Evolutionary conservation across 2,797 vertebrate genomes (phyloP).

Genomic region (Oophaga sylvatica): DNA sequence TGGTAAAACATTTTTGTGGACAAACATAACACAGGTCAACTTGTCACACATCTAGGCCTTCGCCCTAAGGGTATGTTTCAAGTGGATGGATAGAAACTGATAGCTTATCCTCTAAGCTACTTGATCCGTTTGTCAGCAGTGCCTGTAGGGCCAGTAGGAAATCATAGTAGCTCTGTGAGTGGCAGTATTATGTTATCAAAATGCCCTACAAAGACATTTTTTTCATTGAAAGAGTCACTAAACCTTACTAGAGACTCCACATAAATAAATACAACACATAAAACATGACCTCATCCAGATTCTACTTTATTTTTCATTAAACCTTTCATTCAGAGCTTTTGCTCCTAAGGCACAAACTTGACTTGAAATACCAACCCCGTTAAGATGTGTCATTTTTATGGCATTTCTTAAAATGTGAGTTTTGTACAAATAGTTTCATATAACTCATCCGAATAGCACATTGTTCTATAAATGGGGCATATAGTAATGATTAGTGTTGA

Average conservation of each 20-base stretch:
- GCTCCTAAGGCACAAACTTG: conserved; percentile 22
- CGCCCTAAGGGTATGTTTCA: conserved; percentile 35
- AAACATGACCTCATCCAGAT: conserved; percentile 32
- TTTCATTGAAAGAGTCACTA: conserved; percentile 10
- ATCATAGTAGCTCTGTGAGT: conserved; percentile 17
- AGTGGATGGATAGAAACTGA: conserved; percentile 44
- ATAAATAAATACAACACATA: conserved; percentile 21
- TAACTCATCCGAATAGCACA: background rate
- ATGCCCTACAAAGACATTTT: conserved; percentile 13
- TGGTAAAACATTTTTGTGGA: conserved; percentile 53
- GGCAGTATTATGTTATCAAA: conserved; percentile 32
- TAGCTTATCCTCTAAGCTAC: conserved; percentile 29
- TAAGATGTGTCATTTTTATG: conserved; percentile 10
- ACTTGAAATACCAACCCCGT: conserved; percentile 17
- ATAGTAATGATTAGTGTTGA: background rate
- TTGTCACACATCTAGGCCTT: conserved; percentile 41
- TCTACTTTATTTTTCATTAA: conserved; percentile 43
- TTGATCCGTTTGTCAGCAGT: conserved; percentile 34
- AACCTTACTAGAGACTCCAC: background rate
- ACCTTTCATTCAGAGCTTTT: conserved; percentile 19
- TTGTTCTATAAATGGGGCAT: background rate
- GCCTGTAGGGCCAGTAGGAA: conserved; percentile 24
- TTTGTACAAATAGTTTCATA: background rate
- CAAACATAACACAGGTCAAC: conserved; percentile 49
- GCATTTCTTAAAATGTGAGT: conserved; percentile 3